Conservation (phyloP, 2,797 vertebrate genomes). For the Argentina silus region DNA sequence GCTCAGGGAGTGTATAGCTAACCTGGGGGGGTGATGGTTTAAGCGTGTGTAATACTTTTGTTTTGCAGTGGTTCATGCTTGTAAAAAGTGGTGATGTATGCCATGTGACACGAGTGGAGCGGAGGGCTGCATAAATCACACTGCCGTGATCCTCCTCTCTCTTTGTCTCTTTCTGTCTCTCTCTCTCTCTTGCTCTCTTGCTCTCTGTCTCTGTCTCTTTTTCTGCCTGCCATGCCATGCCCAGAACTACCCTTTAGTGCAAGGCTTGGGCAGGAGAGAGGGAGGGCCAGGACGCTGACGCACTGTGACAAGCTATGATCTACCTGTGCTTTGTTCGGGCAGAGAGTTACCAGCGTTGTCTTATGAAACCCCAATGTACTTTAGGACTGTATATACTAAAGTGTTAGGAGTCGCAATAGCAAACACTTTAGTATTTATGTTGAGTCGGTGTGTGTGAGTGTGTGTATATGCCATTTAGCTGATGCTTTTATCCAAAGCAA, state of each 20-base stretch:
- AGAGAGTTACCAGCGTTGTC: not conserved
- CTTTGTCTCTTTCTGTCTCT: not conserved
- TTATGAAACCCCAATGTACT: not conserved
- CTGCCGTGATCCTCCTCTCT: constrained; percentile 49
- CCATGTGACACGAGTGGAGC: constrained; percentile 57
- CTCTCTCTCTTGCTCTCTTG: not conserved
- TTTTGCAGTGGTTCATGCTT: constrained; percentile 54
- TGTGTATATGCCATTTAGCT: too few relatives aligned
- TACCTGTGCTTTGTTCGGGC: not conserved
- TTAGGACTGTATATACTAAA: not conserved
- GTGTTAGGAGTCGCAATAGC: constrained; percentile 1
- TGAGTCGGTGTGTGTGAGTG: not conserved
- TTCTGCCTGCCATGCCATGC: too few relatives aligned
- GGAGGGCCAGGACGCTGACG: not conserved
- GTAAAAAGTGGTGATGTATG: constrained; percentile 67
- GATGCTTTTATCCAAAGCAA: too few relatives aligned
- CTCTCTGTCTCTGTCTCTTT: not conserved
- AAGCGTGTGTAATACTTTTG: constrained; percentile 32
- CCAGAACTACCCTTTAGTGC: not conserved
- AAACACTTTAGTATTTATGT: not conserved
- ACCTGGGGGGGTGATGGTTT: constrained; percentile 32
- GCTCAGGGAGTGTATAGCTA: constrained; percentile 9
- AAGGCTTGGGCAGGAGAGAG: constrained; percentile 19
- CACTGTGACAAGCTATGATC: not conserved
- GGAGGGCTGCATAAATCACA: constrained; percentile 61